Evolutionary conservation across 2,113 vertebrate genomes (phyloP).

Genomic region (Gymnorhina tibicen): DNA sequence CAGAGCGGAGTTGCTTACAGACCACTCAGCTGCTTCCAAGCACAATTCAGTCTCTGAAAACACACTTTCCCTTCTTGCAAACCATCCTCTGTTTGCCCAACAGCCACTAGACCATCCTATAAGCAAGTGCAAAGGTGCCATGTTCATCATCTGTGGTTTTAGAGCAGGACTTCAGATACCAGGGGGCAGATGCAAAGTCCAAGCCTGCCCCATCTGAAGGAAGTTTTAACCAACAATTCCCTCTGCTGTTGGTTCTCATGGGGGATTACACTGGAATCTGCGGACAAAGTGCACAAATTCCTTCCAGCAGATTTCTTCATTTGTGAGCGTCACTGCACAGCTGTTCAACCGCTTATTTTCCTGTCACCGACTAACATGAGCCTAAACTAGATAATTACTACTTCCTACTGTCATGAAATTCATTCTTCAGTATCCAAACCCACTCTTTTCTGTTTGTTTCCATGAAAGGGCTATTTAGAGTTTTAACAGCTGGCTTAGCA

Average conservation of each 20-base stretch:
- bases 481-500: background rate
- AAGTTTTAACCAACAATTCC: background rate
- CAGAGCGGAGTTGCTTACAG: background rate
- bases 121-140: background rate
- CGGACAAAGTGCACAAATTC: background rate
- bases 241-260: background rate
- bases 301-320: constrained; percentile 13
- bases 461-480: background rate
- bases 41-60: background rate
- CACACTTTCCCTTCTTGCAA: background rate
- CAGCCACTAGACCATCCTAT: background rate
- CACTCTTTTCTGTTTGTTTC: background rate
- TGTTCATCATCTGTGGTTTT: background rate
- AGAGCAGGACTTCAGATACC: background rate
- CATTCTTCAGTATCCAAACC: background rate
- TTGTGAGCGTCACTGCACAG: background rate
- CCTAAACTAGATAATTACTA: constrained; percentile 16
- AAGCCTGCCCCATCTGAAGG: background rate
- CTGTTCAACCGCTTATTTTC: constrained; percentile 42
- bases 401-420: background rate
- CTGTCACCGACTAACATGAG: background rate
- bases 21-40: background rate
- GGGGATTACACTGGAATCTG: background rate
- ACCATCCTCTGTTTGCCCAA: background rate
- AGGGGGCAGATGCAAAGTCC: fast-evolving